A percentile compares a stretch with the other conserved stretches of the same genome.
These are phyloP conservation scores for Cheilosia soror DNA, from an alignment of 2,888 invertebrate species.

Conservation along the genomic window DNA sequence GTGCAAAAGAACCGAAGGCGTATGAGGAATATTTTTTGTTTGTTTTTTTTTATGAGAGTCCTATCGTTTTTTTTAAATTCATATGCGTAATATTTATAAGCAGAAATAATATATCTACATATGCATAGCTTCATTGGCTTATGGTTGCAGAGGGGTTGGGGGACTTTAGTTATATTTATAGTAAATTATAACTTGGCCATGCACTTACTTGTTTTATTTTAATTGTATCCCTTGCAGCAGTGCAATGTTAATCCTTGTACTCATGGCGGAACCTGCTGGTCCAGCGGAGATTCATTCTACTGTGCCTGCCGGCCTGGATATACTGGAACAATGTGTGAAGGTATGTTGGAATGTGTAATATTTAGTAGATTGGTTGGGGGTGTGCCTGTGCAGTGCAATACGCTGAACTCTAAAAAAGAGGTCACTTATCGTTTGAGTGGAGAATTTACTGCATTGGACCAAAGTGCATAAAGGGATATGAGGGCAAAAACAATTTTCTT, in stretches of 20 bases:
- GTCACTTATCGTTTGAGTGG: conserved; percentile 46
- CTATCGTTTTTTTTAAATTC: conserved; percentile 29
- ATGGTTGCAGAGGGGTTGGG: conserved; percentile 23
- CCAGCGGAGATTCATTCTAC: conserved; percentile 89
- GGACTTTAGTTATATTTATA: conserved; percentile 55
- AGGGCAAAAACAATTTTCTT: neutral
- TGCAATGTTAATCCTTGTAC: conserved; percentile 90
- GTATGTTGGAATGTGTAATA: conserved; percentile 82
- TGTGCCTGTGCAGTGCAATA: neutral
- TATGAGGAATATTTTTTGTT: conserved; percentile 52
- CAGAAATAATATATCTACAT: conserved; percentile 17
- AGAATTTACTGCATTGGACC: conserved; percentile 44
- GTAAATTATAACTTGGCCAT: conserved; percentile 66
- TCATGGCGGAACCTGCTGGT: conserved; percentile 92
- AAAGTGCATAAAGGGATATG: conserved; percentile 27
- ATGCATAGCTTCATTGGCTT: conserved; percentile 12
- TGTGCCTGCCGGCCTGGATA: conserved; percentile 93
- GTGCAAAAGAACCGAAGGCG: conserved; percentile 32
- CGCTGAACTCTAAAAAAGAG: conserved; percentile 55
- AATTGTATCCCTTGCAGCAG: conserved; percentile 84
- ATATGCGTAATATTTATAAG: conserved; percentile 28
- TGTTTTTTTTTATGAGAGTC: conserved; percentile 9
- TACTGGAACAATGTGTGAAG: conserved; percentile 92
- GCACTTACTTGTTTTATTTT: conserved; percentile 44
- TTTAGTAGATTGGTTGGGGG: neutral